Percentiles rank a stretch among this genome's conserved stretches.
phyloP scores from a whole-genome alignment of 2,113 vertebrate genomes.

The Sander lucioperca region DNA sequence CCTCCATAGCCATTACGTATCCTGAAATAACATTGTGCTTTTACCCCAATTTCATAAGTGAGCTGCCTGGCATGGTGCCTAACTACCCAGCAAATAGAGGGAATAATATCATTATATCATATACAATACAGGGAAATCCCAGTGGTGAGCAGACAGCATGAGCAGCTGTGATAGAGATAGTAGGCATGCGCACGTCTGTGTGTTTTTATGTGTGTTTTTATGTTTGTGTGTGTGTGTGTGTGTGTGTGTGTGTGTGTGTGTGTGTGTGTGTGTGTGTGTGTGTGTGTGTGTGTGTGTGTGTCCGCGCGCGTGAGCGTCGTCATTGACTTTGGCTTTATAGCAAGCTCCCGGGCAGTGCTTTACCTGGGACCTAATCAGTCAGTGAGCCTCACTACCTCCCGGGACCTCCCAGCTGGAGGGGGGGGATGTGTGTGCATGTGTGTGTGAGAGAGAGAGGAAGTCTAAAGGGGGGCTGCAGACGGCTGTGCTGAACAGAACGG shows the following conservation, averaged over 20 bases:
- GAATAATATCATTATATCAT: conserved; percentile 79
- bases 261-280: conserved; percentile 32
- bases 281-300: conserved; percentile 14
- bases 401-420: conserved; percentile 84
- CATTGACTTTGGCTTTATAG: conserved; percentile 89
- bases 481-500: conserved; percentile 75
- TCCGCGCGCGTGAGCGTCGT: conserved; percentile 32
- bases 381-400: conserved; percentile 85
- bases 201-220: conserved; percentile 24
- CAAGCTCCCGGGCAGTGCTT: conserved; percentile 88
- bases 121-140: conserved; percentile 79
- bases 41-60: conserved; percentile 74
- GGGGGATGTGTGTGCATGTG: conserved; percentile 59
- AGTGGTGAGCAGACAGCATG: conserved; percentile 72
- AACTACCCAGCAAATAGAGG: conserved; percentile 78
- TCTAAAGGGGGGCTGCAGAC: conserved; percentile 59
- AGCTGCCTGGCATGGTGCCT: conserved; percentile 77
- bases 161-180: conserved; percentile 77
- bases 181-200: conserved; percentile 37
- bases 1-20: conserved; percentile 50
- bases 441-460: conserved; percentile 52
- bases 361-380: conserved; percentile 91
- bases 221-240: conserved; percentile 24
- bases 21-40: conserved; percentile 69
- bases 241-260: conserved; percentile 8